Evolutionary conservation across 2,888 invertebrate genomes (phyloP).

Genomic region (Lamellibrachia satsuma): DNA sequence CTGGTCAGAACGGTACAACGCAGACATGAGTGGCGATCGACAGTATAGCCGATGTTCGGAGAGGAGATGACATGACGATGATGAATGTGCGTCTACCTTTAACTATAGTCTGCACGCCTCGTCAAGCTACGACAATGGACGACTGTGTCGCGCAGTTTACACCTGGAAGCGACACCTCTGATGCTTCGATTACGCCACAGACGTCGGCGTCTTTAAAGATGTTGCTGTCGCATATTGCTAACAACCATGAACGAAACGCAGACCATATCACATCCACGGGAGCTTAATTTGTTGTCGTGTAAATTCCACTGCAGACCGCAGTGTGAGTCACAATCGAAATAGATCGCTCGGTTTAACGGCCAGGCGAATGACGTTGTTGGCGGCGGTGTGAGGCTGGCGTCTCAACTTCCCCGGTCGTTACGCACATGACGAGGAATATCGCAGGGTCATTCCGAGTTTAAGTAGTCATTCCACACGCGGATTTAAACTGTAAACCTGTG

Average conservation of each 20-base stretch:
- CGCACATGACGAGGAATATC: background rate
- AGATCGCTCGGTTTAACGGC: background rate
- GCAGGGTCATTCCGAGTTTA: background rate
- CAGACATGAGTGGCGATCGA: too few species aligned
- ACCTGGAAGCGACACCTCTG: background rate
- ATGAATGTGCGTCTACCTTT: too few species aligned
- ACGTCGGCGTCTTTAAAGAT: background rate
- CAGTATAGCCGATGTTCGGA: too few species aligned
- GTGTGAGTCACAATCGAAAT: background rate
- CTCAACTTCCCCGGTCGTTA: background rate
- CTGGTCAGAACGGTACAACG: too few species aligned
- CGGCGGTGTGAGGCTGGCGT: background rate
- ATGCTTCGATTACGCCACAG: background rate
- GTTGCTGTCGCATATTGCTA: too few species aligned
- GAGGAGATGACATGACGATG: too few species aligned
- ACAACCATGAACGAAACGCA: background rate
- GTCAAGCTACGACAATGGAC: background rate
- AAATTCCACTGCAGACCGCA: background rate
- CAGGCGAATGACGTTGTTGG: background rate
- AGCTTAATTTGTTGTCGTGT: background rate
- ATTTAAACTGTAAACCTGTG: background rate
- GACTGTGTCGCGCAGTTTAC: background rate
- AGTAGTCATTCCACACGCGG: background rate
- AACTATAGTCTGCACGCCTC: too few species aligned
- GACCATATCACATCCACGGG: background rate